These are phyloP conservation scores for Diaprepes abbreviatus DNA, from an alignment of 2,888 invertebrate genomes.

Conservation along the genomic window DNA sequence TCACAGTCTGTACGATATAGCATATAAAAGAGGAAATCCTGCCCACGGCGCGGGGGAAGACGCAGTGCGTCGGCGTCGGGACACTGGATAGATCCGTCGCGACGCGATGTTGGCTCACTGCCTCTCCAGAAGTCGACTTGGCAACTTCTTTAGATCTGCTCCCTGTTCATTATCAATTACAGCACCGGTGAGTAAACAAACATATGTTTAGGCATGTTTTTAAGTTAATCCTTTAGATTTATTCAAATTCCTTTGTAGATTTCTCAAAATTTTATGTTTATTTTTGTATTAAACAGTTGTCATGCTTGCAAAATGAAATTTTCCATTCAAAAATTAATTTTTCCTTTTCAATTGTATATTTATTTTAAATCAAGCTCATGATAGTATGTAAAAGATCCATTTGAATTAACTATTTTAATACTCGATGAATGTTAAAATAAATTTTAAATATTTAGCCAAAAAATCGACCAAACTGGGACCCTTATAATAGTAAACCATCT, in stretches of 20 bases:
- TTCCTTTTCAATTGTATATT: too few species aligned
- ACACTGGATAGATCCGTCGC: constrained; percentile 56
- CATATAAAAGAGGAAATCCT: constrained; percentile 67
- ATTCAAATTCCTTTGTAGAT: neutral
- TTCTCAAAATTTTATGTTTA: neutral
- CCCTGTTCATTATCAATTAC: constrained; percentile 20
- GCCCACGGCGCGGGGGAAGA: constrained; percentile 66
- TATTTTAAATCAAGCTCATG: too few species aligned
- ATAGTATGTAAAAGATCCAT: too few species aligned
- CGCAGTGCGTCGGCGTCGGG: constrained; percentile 66
- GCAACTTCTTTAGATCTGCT: constrained; percentile 25
- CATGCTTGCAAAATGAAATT: neutral
- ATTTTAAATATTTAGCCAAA: neutral
- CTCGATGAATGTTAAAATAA: constrained; percentile 10
- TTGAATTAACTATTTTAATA: too few species aligned
- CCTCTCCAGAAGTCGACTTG: constrained; percentile 44
- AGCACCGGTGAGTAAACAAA: constrained; percentile 49
- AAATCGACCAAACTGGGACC: constrained; percentile 2
- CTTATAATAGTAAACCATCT: neutral
- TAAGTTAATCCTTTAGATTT: neutral
- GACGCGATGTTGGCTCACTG: constrained; percentile 48
- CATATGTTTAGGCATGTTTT: constrained; percentile 28
- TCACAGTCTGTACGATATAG: constrained; percentile 73
- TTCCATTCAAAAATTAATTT: neutral
- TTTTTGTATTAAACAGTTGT: neutral